A percentile compares a stretch with the other conserved stretches of the same genome.
Conservation (phyloP, 2,113 vertebrate genomes). For the Cavia aperea region DNA sequence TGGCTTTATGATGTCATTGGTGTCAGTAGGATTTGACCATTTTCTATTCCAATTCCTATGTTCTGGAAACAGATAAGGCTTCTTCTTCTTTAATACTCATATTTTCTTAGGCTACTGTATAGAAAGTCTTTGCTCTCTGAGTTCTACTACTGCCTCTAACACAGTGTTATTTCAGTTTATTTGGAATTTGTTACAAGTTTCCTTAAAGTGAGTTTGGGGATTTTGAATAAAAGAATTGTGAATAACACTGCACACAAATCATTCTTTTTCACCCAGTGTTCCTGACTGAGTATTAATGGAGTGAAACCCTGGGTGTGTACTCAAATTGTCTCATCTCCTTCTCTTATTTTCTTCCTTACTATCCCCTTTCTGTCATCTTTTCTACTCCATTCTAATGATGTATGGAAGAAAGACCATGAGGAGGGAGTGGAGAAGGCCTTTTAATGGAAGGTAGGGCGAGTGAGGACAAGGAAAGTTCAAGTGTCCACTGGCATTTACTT, state of each 20-base stretch:
- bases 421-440: neutral
- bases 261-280: neutral
- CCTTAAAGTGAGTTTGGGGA: neutral
- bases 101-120: neutral
- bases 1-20: neutral
- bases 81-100: neutral
- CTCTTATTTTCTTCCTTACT: neutral
- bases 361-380: neutral
- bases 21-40: neutral
- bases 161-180: neutral
- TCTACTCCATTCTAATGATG: neutral
- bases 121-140: neutral
- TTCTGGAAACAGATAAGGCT: neutral
- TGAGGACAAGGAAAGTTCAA: too few species aligned
- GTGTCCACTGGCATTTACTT: neutral
- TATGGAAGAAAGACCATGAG: neutral
- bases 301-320: neutral
- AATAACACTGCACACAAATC: neutral
- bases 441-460: neutral
- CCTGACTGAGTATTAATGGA: neutral
- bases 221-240: neutral
- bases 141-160: neutral
- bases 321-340: neutral
- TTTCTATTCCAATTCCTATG: neutral
- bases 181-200: neutral